Base-by-base conservation (phyloP, 2,797 vertebrate genomes). In the Cheirogaleus major region DNA sequence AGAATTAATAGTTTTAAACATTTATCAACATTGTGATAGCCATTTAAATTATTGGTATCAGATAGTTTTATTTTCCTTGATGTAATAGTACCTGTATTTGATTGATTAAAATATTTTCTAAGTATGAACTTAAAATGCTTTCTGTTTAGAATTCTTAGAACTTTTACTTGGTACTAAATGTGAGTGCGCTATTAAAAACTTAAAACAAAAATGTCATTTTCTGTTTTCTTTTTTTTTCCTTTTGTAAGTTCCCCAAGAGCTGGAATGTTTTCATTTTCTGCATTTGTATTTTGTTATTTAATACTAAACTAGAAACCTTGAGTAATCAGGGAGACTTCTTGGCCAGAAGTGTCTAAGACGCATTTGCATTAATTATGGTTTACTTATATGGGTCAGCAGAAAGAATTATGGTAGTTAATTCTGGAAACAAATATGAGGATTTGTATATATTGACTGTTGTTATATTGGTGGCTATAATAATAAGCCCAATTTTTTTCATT, bases 1-100 rank as follows among this genome's bases (percentile, higher is more conserved):
- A 72, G 27, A 86, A 81, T n/a, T 92, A 57, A 78, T 85, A 79
- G 59, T 92, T 90, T 88, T 88, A 95, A 87, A 82, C 45, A 35
- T 78, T 70, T 89, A 55, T 79, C 57, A 94, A 27, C 32, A 52
- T 22, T 76, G 59, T 79, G 79, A 69, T 72, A 92, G 18, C 52
- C 52, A 22, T 81, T 86, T 94, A 85, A 86, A 84, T 76, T 59
- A 80, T 27, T 79, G n/a, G 9, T 91, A 52, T 61, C 35, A 3
- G 59, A 4, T 50, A 48, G 9, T 91, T 79, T 59, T 25, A 59
- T 85, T 92, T 89, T 72, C 15, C 25, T 92, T 72, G 50, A 12
- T 55, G 35, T 90, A 83, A 69, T 65, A 20, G 5, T 76, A 50
- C 9, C 92, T 8, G 10, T 82, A 52, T 43, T 94, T 92, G 50